Evolutionary conservation across 2,888 invertebrate species (phyloP).

Genomic region (Drosophila emarginata): DNA sequence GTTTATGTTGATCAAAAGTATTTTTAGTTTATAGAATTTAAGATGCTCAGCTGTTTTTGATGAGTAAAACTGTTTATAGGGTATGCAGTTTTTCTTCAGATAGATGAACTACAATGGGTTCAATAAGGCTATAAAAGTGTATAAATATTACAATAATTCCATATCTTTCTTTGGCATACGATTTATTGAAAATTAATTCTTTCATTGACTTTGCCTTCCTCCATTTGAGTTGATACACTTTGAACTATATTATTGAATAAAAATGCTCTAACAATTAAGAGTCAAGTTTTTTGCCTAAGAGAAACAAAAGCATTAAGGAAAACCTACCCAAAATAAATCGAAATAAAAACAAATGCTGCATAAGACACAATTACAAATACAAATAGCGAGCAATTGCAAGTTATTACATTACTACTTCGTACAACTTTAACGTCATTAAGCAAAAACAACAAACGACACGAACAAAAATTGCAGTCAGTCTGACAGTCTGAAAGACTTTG

Average conservation of each 20-base stretch:
- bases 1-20: no score
- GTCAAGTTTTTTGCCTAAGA: neutral
- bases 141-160: no score
- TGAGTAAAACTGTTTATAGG: no score
- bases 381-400: constrained; percentile 47
- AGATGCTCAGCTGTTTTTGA: no score
- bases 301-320: constrained; percentile 12
- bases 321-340: constrained; percentile 24
- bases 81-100: no score
- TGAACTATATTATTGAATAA: neutral
- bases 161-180: no score
- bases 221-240: neutral
- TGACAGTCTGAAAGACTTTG: constrained; percentile 23
- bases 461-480: constrained; percentile 17
- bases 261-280: neutral
- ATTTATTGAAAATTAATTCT: neutral
- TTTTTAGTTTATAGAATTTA: no score
- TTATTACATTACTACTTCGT: constrained; percentile 57
- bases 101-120: no score
- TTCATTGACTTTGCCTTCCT: neutral
- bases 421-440: constrained; percentile 54
- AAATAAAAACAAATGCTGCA: constrained; percentile 46
- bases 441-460: constrained; percentile 2
- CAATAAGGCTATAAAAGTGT: no score
- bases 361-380: constrained; percentile 27